phyloP scores from a whole-genome alignment of 2,797 vertebrate species.

The Sebastes matsubarae region DNA sequence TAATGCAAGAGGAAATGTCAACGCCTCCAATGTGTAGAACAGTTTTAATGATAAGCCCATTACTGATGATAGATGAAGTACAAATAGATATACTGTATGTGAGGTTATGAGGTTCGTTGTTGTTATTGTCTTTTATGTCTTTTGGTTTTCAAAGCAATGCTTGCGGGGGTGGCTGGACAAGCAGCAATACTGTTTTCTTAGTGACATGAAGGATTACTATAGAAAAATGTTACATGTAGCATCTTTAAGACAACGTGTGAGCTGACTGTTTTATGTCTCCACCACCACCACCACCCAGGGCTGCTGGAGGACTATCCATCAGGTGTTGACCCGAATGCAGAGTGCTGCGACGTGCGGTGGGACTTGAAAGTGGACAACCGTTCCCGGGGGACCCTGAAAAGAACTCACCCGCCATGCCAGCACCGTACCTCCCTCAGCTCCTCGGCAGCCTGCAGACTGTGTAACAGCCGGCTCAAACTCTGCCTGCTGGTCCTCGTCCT shows the following conservation, averaged over 20 bases:
- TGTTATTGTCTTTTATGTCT: neutral
- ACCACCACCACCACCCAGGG: conserved; percentile 78
- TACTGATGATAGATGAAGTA: neutral
- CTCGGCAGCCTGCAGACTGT: conserved; percentile 95
- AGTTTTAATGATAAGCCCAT: neutral
- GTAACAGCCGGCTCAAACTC: conserved; percentile 96
- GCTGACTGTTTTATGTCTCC: conserved; percentile 8
- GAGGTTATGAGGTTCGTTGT: neutral
- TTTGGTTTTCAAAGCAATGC: neutral
- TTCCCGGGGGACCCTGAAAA: conserved; percentile 88
- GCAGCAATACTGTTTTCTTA: neutral
- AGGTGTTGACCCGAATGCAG: conserved; percentile 87
- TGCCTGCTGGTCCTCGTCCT: conserved; percentile 96
- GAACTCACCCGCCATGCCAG: conserved; percentile 91
- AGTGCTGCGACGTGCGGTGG: conserved; percentile 98
- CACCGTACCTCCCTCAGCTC: conserved; percentile 92
- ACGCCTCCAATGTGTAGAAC: neutral
- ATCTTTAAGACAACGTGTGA: neutral
- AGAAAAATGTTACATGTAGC: neutral
- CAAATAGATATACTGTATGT: neutral
- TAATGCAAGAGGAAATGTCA: neutral
- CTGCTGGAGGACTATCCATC: conserved; percentile 93
- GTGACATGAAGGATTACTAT: neutral
- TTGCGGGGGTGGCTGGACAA: neutral
- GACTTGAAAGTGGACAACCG: conserved; percentile 87